These are phyloP conservation scores for Standfussiana lucernea DNA, from an alignment of 2,888 invertebrate species.

Conservation along the genomic window DNA sequence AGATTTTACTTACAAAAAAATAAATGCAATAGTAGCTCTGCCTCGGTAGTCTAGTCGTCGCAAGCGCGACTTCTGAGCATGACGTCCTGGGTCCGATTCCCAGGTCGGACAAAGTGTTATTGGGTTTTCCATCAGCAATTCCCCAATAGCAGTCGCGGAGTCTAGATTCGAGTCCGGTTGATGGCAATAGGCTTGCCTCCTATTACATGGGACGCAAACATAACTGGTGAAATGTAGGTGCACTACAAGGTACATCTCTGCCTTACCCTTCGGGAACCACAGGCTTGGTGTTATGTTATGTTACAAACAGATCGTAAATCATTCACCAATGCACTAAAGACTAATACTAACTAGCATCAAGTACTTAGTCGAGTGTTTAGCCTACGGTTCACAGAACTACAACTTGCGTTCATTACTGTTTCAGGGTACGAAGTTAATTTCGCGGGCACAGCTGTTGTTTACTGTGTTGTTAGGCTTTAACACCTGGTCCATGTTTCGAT, in stretches of 20 bases:
- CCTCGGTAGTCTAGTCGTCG: neutral
- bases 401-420: constrained; percentile 10
- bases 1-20: too few relatives aligned
- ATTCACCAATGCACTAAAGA: neutral
- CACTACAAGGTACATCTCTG: neutral
- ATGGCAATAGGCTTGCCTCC: neutral
- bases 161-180: neutral
- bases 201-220: neutral
- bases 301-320: neutral
- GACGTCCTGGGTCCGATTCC: neutral
- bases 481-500: neutral
- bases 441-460: constrained; percentile 6
- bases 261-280: neutral
- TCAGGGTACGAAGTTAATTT: neutral
- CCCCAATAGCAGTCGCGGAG: neutral
- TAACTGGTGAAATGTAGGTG: neutral
- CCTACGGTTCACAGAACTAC: constrained; percentile 2
- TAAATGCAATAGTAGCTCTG: too few relatives aligned
- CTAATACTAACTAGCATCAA: constrained; percentile 16
- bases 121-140: neutral
- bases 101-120: neutral
- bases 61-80: neutral
- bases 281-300: neutral
- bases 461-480: neutral
- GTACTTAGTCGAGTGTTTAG: neutral